Evolutionary conservation across 2,888 invertebrate genomes (phyloP), one percentile per base, ranked within the genome.

Genomic region (Tachina grossa): DNA sequence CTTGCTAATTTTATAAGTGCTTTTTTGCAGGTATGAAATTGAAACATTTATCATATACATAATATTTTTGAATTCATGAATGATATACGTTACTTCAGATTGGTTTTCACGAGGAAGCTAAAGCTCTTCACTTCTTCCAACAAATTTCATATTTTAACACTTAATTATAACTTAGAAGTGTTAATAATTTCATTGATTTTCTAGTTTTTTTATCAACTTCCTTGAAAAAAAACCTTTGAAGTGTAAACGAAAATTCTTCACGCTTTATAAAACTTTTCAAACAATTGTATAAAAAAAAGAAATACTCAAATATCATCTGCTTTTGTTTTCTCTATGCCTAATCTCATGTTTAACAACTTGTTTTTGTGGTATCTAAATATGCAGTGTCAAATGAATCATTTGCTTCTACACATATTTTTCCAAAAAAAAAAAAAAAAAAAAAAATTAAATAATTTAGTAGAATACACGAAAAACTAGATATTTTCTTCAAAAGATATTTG

Each of bases 1-100:
- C 93, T 99, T 72, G 97, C 99, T 0, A 98, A 99, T 92, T 99
- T 99, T 92, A 96, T 99, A 88, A 98, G 98, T 91, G 97, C 97
- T 55, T 99, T 98, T 92, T 93, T 98, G 88, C 98, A 99, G 94
- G 96, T 96, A 90, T 91, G 83, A 80, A 53, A 0, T 31, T 59
- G 2, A 39, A n/a, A 43, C 43, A 53, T 16, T 10, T 43, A 3
- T 19, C 4, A 39, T 22, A 22, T 63, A 9, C 22, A 13, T 16
- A n/a, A 31, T 6, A 31, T 31, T 5, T 31, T 31, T 31, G 31
- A 61, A 43, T 61, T 68, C 9, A 1, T 41, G 65, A 72, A n/a
- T n/a, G n/a, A n/a, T 75, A 71, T 65, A 22, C 83, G 63, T 74
- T 80, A 72, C 19, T 43, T 39, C 45, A 13, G 10, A 13, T 49